Evolutionary conservation across 2,113 vertebrate species (phyloP).

Genomic region (Prunella himalayana): DNA sequence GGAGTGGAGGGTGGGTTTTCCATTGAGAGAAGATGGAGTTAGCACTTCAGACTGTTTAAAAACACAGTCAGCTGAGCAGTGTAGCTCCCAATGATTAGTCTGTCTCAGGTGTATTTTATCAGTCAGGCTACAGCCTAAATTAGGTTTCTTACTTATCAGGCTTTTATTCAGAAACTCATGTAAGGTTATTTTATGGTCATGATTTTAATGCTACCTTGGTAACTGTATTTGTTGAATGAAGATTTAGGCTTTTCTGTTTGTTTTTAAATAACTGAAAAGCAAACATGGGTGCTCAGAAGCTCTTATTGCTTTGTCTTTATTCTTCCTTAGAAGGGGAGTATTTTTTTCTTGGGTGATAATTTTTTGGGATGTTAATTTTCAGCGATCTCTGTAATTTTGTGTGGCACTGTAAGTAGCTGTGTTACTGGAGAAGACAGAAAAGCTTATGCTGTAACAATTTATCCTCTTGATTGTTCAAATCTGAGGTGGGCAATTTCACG

Average conservation of each 20-base stretch:
- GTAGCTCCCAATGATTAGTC: not conserved
- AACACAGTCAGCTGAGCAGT: not conserved
- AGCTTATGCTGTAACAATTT: not conserved
- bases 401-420: not conserved
- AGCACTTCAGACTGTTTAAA: not conserved
- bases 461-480: not conserved
- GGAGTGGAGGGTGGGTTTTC: not conserved
- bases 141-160: not conserved
- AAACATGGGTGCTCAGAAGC: not conserved
- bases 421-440: not conserved
- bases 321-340: not conserved
- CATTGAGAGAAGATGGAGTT: not conserved
- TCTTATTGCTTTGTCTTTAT: not conserved
- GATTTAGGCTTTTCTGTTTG: not conserved
- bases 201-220: not conserved
- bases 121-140: not conserved
- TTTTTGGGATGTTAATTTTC: not conserved
- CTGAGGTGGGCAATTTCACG: not conserved
- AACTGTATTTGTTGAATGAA: not conserved
- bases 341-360: not conserved
- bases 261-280: not conserved
- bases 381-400: not conserved
- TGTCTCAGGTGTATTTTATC: not conserved
- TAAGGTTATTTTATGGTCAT: not conserved
- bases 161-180: not conserved